These are phyloP conservation scores for Noctuana brunneofusca DNA, from an alignment of 2,888 invertebrate species.

Conservation along the genomic window DNA sequence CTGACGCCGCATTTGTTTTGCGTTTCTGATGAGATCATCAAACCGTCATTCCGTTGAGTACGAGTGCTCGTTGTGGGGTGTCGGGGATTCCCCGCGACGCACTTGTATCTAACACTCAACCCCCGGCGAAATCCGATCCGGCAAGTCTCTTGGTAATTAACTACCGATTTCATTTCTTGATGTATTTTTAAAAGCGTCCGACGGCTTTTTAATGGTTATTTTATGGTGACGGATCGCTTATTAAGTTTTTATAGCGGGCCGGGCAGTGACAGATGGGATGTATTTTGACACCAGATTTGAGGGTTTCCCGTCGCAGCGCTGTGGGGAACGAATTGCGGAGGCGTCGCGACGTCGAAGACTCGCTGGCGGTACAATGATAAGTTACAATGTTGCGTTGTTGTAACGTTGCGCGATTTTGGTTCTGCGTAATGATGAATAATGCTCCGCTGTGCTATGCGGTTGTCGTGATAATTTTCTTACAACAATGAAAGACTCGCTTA, in stretches of 20 bases:
- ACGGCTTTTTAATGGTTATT: slow-evolving; percentile 82
- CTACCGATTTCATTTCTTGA: slow-evolving; percentile 82
- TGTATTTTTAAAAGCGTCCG: slow-evolving; percentile 81
- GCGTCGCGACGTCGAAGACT: slow-evolving; percentile 8
- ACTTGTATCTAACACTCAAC: slow-evolving; percentile 29
- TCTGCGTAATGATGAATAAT: slow-evolving; percentile 22
- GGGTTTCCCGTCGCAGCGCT: slow-evolving; percentile 43
- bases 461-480: background rate
- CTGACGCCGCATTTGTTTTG: slow-evolving; percentile 40
- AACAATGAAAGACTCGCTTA: too few species aligned
- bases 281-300: slow-evolving; percentile 80
- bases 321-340: slow-evolving; percentile 19
- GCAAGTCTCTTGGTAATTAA: slow-evolving; percentile 81
- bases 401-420: slow-evolving; percentile 9
- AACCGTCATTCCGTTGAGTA: slow-evolving; percentile 26
- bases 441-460: slow-evolving; percentile 2
- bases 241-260: slow-evolving; percentile 78
- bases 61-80: slow-evolving; percentile 1
- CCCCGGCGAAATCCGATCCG: slow-evolving; percentile 65
- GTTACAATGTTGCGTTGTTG: slow-evolving; percentile 29
- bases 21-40: slow-evolving; percentile 46
- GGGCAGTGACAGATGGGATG: slow-evolving; percentile 78
- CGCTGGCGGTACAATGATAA: slow-evolving; percentile 21
- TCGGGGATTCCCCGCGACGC: background rate
- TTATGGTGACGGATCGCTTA: slow-evolving; percentile 83